Evolutionary conservation across 2,888 invertebrate species (phyloP), one percentile per base, ranked within the genome.

Genomic region (Xestia c-nigrum): DNA sequence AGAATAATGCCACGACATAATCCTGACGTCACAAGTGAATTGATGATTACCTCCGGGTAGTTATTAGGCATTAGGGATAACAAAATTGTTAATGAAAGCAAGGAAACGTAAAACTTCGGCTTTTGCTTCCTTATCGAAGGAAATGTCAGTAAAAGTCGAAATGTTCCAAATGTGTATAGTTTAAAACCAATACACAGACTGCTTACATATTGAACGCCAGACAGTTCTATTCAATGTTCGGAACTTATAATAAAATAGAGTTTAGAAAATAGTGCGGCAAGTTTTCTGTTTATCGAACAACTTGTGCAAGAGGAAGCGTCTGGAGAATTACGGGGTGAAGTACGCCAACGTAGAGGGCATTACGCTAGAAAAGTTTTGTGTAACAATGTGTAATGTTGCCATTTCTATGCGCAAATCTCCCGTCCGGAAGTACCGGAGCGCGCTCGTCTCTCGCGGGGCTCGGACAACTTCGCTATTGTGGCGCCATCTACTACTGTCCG

Each of bases 331-430:
- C 92, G 90, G 90, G 90, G 89, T 94, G 93, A 93, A 94, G 94
- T 93, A 93, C 92, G 91, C 89, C 90, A 88, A 91, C 90, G 81
- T 92, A 91, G 92, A 94, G 94, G 92, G 94, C 93, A 95, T 95
- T 95, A 94, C 90, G 92, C 93, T 92, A 91, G 90, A 90, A 95
- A 96, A 96, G 94, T 96, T 96, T 96, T 93, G 92, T 91, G 91
- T 95, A 95, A 96, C 96, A 96, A 96, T 95, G 92, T 92, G 89
- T 96, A 96, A 96, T 96, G 94, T 93, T 94, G 95, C 96, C 95
- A 96, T 96, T 96, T 95, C 92, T 96, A 96, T 96, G 96, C 96
- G 94, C 86, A 91, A 91, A 92, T 92, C 92, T 93, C 93, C 93
- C 92, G 89, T 83, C 91, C 95, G 96, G 96, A 96, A 94, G 93